Percentiles rank a stretch among this genome's conserved stretches.
Conservation (phyloP, 2,797 vertebrate species). For the Meriones psammophilus region DNA sequence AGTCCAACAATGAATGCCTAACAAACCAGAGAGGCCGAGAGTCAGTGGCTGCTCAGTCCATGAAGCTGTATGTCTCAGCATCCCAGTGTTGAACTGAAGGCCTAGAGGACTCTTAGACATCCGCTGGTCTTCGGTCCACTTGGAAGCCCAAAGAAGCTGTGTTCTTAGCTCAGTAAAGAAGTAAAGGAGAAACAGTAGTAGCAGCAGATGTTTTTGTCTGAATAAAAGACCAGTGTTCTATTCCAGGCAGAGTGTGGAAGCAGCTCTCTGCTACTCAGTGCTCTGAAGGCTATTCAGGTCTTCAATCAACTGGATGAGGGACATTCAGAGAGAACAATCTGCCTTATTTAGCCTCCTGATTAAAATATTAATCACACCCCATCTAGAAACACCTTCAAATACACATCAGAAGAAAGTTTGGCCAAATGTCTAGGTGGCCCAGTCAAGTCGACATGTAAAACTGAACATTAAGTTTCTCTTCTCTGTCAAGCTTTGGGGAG, state of each 20-base stretch:
- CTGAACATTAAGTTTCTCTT: background rate
- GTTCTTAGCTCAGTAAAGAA: background rate
- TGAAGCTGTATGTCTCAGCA: background rate
- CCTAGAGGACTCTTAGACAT: background rate
- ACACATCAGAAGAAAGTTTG: background rate
- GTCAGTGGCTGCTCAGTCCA: background rate
- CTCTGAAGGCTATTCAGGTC: background rate
- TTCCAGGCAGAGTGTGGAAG: background rate
- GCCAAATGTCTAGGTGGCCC: background rate
- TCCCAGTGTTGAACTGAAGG: background rate
- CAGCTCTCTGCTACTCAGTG: background rate
- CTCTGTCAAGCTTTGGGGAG: background rate
- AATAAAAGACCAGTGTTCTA: background rate
- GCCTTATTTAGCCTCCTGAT: background rate
- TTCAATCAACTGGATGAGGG: background rate
- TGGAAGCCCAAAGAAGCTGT: background rate
- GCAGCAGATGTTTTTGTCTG: background rate
- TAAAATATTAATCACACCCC: background rate
- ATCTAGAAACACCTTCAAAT: background rate
- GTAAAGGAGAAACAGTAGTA: too few relatives aligned
- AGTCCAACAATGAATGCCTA: background rate
- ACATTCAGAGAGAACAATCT: background rate
- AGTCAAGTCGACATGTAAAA: background rate
- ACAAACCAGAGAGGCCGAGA: background rate
- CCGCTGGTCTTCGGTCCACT: background rate